phyloP scores from a whole-genome alignment of 2,113 vertebrate species.

The Campylomormyrus tamandua region DNA sequence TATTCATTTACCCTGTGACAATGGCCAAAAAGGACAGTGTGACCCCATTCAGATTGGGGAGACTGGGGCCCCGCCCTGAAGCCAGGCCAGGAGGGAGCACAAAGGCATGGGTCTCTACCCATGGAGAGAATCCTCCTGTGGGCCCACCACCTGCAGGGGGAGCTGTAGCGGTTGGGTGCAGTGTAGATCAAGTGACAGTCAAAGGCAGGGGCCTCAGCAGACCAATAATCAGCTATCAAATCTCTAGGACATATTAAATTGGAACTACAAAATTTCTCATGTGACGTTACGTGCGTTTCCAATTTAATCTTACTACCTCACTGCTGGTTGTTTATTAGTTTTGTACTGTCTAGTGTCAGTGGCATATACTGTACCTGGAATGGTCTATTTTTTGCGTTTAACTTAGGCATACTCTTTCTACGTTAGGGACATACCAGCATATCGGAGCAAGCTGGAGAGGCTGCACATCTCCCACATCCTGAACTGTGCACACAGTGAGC shows the following conservation, averaged over 20 bases:
- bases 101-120: no score
- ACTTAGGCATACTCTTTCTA: not conserved
- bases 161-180: no score
- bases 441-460: conserved; percentile 60
- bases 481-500: conserved; percentile 77
- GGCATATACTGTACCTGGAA: not conserved
- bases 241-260: not conserved
- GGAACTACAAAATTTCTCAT: not conserved
- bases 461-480: conserved; percentile 77
- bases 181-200: not conserved
- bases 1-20: not conserved
- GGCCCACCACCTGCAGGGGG: not conserved
- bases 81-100: no score
- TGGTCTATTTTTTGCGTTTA: not conserved
- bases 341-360: not conserved
- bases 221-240: not conserved
- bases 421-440: conserved; percentile 74
- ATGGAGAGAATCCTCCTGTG: not conserved
- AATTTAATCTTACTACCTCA: not conserved
- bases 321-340: not conserved
- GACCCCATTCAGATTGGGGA: no score
- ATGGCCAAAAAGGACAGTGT: not conserved
- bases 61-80: no score
- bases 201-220: not conserved
- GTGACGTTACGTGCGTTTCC: not conserved